Evolutionary conservation across 2,888 invertebrate species (phyloP).

Genomic region (Drosophila putrida): DNA sequence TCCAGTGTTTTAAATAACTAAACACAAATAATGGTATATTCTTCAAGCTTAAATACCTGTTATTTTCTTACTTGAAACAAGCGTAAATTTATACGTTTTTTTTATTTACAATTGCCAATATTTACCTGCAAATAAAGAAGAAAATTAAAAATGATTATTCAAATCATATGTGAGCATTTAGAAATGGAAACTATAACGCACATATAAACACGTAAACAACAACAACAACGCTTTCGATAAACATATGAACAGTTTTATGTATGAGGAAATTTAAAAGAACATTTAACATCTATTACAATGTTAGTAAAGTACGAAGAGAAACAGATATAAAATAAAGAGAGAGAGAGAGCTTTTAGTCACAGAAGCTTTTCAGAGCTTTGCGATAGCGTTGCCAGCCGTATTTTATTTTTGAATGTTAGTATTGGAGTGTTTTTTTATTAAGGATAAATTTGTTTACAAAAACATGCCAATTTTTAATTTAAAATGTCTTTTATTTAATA

Average conservation of each 20-base stretch:
- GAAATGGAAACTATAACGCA: slow-evolving; percentile 13
- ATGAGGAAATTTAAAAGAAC: slow-evolving; percentile 21
- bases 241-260: slow-evolving; percentile 8
- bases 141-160: slow-evolving; percentile 24
- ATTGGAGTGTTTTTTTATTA: neutral
- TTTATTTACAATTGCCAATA: slow-evolving; percentile 43
- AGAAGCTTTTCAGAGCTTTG: slow-evolving; percentile 50
- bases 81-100: slow-evolving; percentile 1
- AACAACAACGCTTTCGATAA: slow-evolving; percentile 24
- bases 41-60: slow-evolving; percentile 63
- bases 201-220: slow-evolving; percentile 34
- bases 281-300: slow-evolving; percentile 7
- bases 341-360: slow-evolving; percentile 30
- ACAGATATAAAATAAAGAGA: slow-evolving; percentile 6
- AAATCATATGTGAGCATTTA: neutral
- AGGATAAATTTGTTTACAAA: slow-evolving; percentile 27
- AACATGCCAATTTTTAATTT: slow-evolving; percentile 61
- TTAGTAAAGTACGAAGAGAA: slow-evolving; percentile 37
- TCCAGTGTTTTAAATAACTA: slow-evolving; percentile 29
- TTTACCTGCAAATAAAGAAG: slow-evolving; percentile 72
- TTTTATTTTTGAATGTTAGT: slow-evolving; percentile 9
- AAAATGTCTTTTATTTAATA: slow-evolving; percentile 22
- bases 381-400: slow-evolving; percentile 33
- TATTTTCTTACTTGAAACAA: slow-evolving; percentile 21
- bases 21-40: slow-evolving; percentile 11